These are phyloP conservation scores for Bombus pascuorum DNA, from an alignment of 1,140 invertebrate genomes.

Conservation along the genomic window DNA sequence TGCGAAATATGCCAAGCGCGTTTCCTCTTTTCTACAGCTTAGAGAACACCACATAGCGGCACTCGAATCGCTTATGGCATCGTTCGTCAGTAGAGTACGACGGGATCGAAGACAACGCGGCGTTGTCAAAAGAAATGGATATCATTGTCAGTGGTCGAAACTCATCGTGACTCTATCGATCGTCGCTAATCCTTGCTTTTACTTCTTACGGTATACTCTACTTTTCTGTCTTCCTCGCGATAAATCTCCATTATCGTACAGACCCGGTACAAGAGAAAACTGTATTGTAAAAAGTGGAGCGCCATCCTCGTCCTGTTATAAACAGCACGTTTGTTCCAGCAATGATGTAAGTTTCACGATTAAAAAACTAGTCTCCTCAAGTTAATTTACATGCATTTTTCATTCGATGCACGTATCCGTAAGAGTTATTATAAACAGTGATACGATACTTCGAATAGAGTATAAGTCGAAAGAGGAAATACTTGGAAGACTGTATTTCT, in stretches of 20 bases:
- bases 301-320: not conserved
- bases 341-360: not conserved
- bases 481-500: not conserved
- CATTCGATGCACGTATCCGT: not conserved
- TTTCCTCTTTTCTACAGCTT: constrained; percentile 51
- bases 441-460: not conserved
- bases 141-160: not conserved
- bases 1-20: constrained; percentile 40
- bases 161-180: not conserved
- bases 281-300: constrained; percentile 26
- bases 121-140: constrained; percentile 43
- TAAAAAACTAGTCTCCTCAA: not conserved
- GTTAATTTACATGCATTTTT: not conserved
- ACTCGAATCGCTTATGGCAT: constrained; percentile 55
- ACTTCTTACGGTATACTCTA: constrained; percentile 1
- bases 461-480: not conserved
- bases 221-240: not conserved
- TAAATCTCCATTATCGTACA: not conserved
- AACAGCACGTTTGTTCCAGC: not conserved
- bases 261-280: constrained; percentile 1
- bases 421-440: not conserved
- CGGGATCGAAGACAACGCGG: constrained; percentile 34
- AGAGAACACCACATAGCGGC: constrained; percentile 16
- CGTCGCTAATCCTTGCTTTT: not conserved
- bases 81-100: constrained; percentile 55